Conservation (phyloP, 1,140 invertebrate species). For the Cryptotermes secundus region DNA sequence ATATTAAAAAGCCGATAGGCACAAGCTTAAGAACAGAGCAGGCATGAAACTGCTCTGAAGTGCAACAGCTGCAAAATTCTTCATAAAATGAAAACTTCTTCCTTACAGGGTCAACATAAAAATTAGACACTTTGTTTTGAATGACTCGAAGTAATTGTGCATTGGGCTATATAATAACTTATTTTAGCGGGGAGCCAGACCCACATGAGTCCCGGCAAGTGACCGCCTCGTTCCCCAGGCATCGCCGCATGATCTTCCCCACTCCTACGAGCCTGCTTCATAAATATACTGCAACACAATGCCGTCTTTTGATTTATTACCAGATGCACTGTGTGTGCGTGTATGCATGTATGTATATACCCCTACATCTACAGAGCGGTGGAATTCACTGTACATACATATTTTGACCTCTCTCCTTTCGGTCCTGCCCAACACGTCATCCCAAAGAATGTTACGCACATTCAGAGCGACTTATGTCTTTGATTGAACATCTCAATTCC, state of each 20-base stretch:
- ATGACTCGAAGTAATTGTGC: neutral
- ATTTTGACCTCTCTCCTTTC: neutral
- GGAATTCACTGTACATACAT: neutral
- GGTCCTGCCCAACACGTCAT: neutral
- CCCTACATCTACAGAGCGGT: neutral
- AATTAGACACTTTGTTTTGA: neutral
- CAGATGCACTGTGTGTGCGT: neutral
- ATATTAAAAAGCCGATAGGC: too few species aligned
- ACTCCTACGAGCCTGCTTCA: neutral
- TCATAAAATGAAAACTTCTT: neutral
- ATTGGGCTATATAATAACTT: neutral
- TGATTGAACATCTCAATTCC: neutral
- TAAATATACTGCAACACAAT: conserved; percentile 15
- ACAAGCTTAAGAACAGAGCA: too few species aligned
- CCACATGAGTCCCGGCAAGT: neutral
- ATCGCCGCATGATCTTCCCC: neutral
- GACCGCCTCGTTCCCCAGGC: conserved; percentile 4
- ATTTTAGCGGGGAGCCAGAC: conserved; percentile 6
- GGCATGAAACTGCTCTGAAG: too few species aligned
- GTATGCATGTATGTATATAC: neutral
- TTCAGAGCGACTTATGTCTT: neutral
- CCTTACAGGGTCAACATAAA: neutral
- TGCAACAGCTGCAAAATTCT: too few species aligned
- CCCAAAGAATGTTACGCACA: neutral
- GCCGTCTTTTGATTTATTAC: neutral